phyloP scores from a whole-genome alignment of 2,797 vertebrate species.

The Anguilla pacifica region DNA sequence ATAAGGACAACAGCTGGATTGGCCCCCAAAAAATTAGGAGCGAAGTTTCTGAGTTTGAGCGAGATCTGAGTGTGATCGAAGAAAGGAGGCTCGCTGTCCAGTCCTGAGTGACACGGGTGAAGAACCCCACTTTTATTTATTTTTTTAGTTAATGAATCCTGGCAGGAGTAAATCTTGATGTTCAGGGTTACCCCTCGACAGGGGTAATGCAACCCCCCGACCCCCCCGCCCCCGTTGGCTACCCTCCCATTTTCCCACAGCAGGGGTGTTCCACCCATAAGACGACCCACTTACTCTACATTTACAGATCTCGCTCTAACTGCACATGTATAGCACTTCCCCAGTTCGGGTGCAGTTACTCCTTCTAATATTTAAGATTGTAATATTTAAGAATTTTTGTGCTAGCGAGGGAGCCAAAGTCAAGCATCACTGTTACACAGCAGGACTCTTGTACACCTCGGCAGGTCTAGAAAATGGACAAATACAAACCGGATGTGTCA shows the following conservation, averaged over 20 bases:
- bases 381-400: too few species aligned
- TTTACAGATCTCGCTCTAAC: too few species aligned
- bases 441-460: too few species aligned
- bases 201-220: not conserved
- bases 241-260: too few species aligned
- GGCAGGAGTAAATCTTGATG: not conserved
- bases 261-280: too few species aligned
- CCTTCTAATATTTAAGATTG: too few species aligned
- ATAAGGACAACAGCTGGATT: conserved; percentile 12
- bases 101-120: not conserved
- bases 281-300: not conserved
- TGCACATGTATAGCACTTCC: too few species aligned
- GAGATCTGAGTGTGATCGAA: not conserved
- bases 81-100: not conserved
- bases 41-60: not conserved
- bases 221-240: not conserved
- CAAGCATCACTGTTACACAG: too few species aligned
- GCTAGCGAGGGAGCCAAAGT: too few species aligned
- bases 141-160: not conserved
- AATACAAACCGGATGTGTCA: too few species aligned
- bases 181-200: not conserved
- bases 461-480: too few species aligned
- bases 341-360: too few species aligned
- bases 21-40: not conserved
- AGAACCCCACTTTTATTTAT: not conserved